These are phyloP conservation scores for Halyomorpha halys DNA, from an alignment of 1,140 invertebrate genomes.

Conservation along the genomic window DNA sequence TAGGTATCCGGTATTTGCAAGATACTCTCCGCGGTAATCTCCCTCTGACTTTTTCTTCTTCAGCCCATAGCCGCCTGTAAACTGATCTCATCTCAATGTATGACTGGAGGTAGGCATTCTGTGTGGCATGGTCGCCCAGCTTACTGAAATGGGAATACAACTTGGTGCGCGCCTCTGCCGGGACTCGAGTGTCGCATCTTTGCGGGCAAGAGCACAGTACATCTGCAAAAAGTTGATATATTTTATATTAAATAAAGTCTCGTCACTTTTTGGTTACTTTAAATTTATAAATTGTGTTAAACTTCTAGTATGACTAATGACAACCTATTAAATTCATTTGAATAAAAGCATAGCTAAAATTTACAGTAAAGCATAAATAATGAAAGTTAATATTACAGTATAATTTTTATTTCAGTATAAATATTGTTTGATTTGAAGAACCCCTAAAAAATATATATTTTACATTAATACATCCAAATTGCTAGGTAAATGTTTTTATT, in stretches of 20 bases:
- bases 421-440: too few relatives aligned
- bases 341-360: neutral
- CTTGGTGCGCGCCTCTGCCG: constrained; percentile 35
- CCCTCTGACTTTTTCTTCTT: constrained; percentile 30
- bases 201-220: constrained; percentile 44
- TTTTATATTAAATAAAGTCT: too few relatives aligned
- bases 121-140: constrained; percentile 37
- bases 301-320: too few relatives aligned
- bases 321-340: neutral
- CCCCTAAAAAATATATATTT: too few relatives aligned
- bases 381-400: too few relatives aligned
- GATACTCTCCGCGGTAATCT: constrained; percentile 36
- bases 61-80: constrained; percentile 29
- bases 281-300: neutral
- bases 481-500: too few relatives aligned
- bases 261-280: neutral
- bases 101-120: constrained; percentile 39
- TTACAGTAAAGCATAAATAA: too few relatives aligned
- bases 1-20: constrained; percentile 37
- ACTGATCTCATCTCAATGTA: constrained; percentile 38
- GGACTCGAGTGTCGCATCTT: constrained; percentile 41
- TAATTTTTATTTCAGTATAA: too few relatives aligned
- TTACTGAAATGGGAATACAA: constrained; percentile 41
- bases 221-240: constrained; percentile 31
- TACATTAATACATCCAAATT: too few relatives aligned